Evolutionary conservation across 2,113 vertebrate species (phyloP), one percentile per base, ranked within the genome.

Genomic region (Varanus salvator): DNA sequence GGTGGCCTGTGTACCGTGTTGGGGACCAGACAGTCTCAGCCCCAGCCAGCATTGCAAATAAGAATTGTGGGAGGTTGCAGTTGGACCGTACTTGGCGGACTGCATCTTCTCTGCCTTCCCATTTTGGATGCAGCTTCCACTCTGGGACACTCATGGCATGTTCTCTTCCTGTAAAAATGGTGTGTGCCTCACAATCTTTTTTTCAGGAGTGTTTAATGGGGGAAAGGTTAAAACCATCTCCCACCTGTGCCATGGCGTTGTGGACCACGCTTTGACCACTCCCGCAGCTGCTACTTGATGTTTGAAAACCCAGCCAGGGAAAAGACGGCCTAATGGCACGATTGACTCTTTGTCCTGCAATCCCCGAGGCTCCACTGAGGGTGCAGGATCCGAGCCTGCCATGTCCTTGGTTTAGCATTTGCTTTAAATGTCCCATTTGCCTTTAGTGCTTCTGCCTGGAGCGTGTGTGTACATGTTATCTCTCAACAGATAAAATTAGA

Each of bases 401-500:
- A 75, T 2, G 3, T 3, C 7, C 48, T 71, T 52, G 21, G 48
- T 14, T 84, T 84, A 34, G 52, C 11, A 0, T 57, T 8, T n/a
- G 57, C 68, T 86, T 86, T 84, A 25, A 19, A 85, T 86, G 50
- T 69, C 15, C 64, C 85, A 38, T 31, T 68, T 80, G 68, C 66
- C 72, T 92, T 90, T 80, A 27, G 25, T 50, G 31, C n/a, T 38
- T 31, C 34, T 29, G 31, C 38, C 29, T 31, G 84, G 68, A 21
- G 52, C 54, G 31, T 69, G 64, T 17, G 14, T 19, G 7, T 57
- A 19, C 66, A 19, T 38, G n/a, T 14, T 84, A 74, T 86, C 2
- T 0, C 76, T 90, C 90, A 92, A 89, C 74, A 91, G 72, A 84
- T 75, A 90, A 69, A 88, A 87, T 86, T n/a, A 93, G 90, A 89